phyloP scores from a whole-genome alignment of 2,888 invertebrate species.

The Ornithoptera alexandrae region DNA sequence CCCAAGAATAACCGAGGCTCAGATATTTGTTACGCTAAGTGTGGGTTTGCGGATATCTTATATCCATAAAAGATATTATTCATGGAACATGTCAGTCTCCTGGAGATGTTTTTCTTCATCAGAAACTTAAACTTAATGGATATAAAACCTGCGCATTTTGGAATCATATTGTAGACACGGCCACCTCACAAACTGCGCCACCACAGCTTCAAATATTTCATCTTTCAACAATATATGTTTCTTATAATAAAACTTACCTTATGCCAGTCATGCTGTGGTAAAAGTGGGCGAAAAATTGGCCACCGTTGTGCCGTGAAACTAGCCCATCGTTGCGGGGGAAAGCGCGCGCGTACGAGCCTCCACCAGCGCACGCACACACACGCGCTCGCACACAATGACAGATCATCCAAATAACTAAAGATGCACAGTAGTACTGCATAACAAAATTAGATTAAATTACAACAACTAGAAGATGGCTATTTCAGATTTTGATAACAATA shows the following conservation, averaged over 20 bases:
- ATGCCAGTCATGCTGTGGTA: slow-evolving; percentile 88
- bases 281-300: slow-evolving; percentile 91
- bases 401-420: slow-evolving; percentile 93
- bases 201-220: too few relatives aligned
- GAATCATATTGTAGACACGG: too few relatives aligned
- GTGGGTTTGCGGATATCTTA: too few relatives aligned
- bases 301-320: slow-evolving; percentile 87
- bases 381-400: slow-evolving; percentile 93
- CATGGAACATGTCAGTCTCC: too few relatives aligned
- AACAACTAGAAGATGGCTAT: neutral
- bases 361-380: slow-evolving; percentile 93
- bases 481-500: too few relatives aligned
- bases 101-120: too few relatives aligned
- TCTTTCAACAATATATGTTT: neutral
- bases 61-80: too few relatives aligned
- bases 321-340: slow-evolving; percentile 89
- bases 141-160: too few relatives aligned
- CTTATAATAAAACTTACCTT: slow-evolving; percentile 70
- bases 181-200: too few relatives aligned
- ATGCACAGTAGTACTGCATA: slow-evolving; percentile 88
- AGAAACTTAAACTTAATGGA: too few relatives aligned
- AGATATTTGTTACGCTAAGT: too few relatives aligned
- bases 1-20: too few relatives aligned
- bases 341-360: slow-evolving; percentile 87
- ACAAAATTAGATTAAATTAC: neutral